These are phyloP conservation scores for Scaptomyza tumidula DNA, from an alignment of 2,888 invertebrate genomes.

Conservation along the genomic window DNA sequence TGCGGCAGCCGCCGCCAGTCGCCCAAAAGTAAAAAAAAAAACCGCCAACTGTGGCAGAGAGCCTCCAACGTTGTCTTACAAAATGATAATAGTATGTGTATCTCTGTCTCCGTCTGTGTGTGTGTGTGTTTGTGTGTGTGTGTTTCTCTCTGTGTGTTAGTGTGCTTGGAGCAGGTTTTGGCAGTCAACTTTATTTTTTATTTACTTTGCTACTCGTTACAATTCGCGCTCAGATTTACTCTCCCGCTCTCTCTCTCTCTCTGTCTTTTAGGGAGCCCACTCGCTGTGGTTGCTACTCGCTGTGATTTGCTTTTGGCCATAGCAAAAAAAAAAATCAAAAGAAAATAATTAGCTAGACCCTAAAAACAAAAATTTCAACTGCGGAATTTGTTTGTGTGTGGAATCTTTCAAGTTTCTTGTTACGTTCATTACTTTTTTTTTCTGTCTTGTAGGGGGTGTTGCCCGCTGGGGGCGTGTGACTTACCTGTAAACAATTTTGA, in stretches of 20 bases:
- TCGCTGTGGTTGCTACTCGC: slow-evolving; percentile 61
- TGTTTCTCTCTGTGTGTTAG: slow-evolving; percentile 12
- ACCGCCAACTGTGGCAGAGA: slow-evolving; percentile 61
- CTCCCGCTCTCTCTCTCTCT: slow-evolving; percentile 17
- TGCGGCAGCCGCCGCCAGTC: slow-evolving; percentile 67
- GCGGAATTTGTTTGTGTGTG: slow-evolving; percentile 58
- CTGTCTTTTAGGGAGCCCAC: slow-evolving; percentile 13
- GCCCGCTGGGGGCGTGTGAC: slow-evolving; percentile 50
- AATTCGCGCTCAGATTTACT: neutral
- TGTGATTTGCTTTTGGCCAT: slow-evolving; percentile 70
- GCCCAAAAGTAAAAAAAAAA: slow-evolving; percentile 35
- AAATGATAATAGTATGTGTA: slow-evolving; percentile 1
- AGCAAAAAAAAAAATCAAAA: slow-evolving; percentile 68
- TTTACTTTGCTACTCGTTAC: slow-evolving; percentile 53
- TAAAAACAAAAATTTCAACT: slow-evolving; percentile 41
- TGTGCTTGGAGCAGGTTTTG: slow-evolving; percentile 60
- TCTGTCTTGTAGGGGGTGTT: slow-evolving; percentile 61
- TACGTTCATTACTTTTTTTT: slow-evolving; percentile 27
- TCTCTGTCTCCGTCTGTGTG: slow-evolving; percentile 3
- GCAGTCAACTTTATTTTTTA: slow-evolving; percentile 47
- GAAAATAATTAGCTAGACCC: slow-evolving; percentile 75
- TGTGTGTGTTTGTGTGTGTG: slow-evolving; percentile 29
- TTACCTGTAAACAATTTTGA: slow-evolving; percentile 69
- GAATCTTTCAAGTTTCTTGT: slow-evolving; percentile 42
- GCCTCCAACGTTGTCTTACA: slow-evolving; percentile 65